phyloP scores from a whole-genome alignment of 2,113 vertebrate species.

The Lophotis ruficrista region DNA sequence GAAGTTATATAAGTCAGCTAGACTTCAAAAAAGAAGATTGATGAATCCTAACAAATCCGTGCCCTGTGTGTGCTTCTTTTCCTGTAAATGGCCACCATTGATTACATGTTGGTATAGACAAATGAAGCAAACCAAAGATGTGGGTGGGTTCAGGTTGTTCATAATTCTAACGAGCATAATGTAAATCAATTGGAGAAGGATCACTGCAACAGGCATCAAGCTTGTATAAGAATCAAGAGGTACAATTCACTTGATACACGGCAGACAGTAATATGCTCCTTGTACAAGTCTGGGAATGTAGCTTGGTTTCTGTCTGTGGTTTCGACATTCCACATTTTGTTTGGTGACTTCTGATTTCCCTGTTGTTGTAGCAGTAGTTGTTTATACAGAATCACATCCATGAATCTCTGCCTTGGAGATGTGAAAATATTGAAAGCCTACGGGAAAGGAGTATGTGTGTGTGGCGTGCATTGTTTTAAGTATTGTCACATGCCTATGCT shows the following conservation, averaged over 20 bases:
- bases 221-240: background rate
- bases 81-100: background rate
- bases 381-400: background rate
- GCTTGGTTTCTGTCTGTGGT: background rate
- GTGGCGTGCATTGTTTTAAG: too few species aligned
- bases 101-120: background rate
- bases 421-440: background rate
- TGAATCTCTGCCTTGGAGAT: background rate
- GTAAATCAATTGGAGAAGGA: background rate
- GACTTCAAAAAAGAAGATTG: background rate
- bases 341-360: background rate
- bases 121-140: background rate
- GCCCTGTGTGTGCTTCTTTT: accelerated
- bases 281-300: accelerated
- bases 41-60: background rate
- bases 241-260: accelerated
- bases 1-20: background rate
- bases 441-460: background rate
- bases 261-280: background rate
- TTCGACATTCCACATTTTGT: background rate
- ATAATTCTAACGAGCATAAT: background rate
- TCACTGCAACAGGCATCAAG: background rate
- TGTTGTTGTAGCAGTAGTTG: background rate
- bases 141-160: background rate
- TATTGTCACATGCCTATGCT: background rate